Base-by-base conservation (phyloP, 2,888 invertebrate species). In the Brassicogethes aeneus region DNA sequence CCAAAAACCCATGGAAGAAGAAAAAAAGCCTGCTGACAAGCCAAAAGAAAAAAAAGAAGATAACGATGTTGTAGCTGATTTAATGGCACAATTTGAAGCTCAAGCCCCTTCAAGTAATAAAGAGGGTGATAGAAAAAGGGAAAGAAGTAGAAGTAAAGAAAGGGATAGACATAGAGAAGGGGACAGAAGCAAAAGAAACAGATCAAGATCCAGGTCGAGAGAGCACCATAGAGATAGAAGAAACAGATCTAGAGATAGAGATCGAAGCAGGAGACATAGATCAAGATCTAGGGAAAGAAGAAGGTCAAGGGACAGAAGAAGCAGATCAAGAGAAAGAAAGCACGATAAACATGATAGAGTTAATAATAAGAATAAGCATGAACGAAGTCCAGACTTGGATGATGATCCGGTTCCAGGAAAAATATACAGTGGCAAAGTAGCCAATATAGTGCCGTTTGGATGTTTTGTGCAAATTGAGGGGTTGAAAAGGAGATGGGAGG, bases 391-490 rank as follows among this genome's bases (percentile, higher is more conserved):
- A 17, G 74, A 75, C 41, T 66, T 84, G 52, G 77, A 79, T 41
- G 81, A 83, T 57, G 85, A 86, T 57, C 87, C 87, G 1, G 82
- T 85, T 51, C 74, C 83, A 2, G 87, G 86, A 0, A 85, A 85
- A 59, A 91, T 99, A 52, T 97, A 95, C 63, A 78, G 78, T 47
- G 99, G 95, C 0, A 86, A 90, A 67, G 92, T 99, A 0, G 90
- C 92, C 1, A 96, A 92, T 57, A 88, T 96, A 50, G 93, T 95
- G 39, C 85, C 89, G n/a, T 99, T 97, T 69, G 99, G 99, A 1
- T 96, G 96, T 64, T 99, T 99, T 66, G 92, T 96, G 0, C 93
- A 95, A 68, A 72, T 99, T 15, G 92, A 95, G 60, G 94, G 95
- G 0, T 71, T 99, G 36, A 77, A 82, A 36, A 84, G 87, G 52